A percentile compares a stretch with the other conserved stretches of the same genome.
Conservation (phyloP, 2,797 vertebrate species). For the Rhodeus uyekii region DNA sequence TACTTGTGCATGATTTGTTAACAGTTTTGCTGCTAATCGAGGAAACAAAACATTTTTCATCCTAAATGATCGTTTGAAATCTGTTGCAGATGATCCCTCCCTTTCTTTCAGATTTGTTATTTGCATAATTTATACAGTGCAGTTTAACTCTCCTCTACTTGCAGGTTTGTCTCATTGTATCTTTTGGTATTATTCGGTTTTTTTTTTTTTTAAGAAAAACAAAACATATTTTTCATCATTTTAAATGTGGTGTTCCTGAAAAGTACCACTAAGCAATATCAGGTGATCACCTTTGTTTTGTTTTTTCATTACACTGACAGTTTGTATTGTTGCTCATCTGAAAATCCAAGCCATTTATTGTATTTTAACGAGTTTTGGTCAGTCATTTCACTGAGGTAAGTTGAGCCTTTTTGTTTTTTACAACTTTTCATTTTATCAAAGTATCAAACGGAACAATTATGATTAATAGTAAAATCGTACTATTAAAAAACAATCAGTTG, state of each 20-base stretch:
- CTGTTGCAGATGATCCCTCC: background rate
- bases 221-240: background rate
- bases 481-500: background rate
- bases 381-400: background rate
- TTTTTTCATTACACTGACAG: background rate
- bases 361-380: background rate
- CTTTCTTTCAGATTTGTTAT: background rate
- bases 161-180: background rate
- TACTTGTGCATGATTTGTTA: background rate
- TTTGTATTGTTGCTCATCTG: background rate
- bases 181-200: background rate
- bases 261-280: background rate
- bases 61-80: background rate
- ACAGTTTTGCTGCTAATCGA: background rate
- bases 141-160: background rate
- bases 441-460: background rate
- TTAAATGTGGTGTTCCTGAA: background rate
- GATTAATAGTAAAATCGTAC: background rate
- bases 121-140: background rate
- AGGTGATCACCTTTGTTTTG: background rate
- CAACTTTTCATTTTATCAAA: background rate
- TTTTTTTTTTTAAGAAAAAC: background rate
- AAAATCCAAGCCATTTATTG: background rate
- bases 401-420: background rate
- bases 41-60: background rate